These are phyloP conservation scores for Ganaspis sp. DNA, from an alignment of 1,140 invertebrate species.

Conservation along the genomic window DNA sequence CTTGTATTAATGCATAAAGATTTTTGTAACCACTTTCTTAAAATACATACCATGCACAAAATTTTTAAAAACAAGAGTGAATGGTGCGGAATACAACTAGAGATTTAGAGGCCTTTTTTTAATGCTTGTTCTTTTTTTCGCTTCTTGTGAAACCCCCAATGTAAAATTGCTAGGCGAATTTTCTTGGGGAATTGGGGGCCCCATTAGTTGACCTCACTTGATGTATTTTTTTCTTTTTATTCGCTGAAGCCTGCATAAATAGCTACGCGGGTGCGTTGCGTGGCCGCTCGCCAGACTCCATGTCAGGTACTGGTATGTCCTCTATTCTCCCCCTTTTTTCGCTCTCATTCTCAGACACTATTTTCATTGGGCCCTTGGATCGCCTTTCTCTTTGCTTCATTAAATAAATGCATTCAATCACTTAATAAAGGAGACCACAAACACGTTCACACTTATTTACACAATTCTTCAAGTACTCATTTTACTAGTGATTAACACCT, in stretches of 20 bases:
- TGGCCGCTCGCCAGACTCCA: constrained; percentile 81
- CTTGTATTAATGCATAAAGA: too few relatives aligned
- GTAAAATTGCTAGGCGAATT: constrained; percentile 34
- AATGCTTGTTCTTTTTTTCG: constrained; percentile 55
- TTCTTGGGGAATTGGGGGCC: constrained; percentile 38
- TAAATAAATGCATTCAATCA: constrained; percentile 28
- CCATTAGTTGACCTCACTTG: constrained; percentile 67
- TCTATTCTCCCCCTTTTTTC: constrained; percentile 66
- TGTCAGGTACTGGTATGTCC: constrained; percentile 84
- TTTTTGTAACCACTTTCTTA: too few relatives aligned
- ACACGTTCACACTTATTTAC: constrained; percentile 4
- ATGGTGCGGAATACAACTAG: constrained; percentile 44
- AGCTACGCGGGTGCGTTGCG: constrained; percentile 87
- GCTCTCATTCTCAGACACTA: constrained; percentile 50
- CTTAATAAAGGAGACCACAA: neutral
- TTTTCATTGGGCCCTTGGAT: constrained; percentile 2
- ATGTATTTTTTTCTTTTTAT: constrained; percentile 77
- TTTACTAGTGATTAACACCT: neutral
- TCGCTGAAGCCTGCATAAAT: constrained; percentile 79
- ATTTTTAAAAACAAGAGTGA: constrained; percentile 37
- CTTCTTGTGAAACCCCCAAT: constrained; percentile 43
- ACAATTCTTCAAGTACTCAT: neutral
- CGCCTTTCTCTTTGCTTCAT: constrained; percentile 17
- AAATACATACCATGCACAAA: neutral
- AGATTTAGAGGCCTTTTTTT: constrained; percentile 44